These are phyloP conservation scores for Laticauda laticaudata DNA, from an alignment of 2,113 vertebrate species.

Conservation along the genomic window DNA sequence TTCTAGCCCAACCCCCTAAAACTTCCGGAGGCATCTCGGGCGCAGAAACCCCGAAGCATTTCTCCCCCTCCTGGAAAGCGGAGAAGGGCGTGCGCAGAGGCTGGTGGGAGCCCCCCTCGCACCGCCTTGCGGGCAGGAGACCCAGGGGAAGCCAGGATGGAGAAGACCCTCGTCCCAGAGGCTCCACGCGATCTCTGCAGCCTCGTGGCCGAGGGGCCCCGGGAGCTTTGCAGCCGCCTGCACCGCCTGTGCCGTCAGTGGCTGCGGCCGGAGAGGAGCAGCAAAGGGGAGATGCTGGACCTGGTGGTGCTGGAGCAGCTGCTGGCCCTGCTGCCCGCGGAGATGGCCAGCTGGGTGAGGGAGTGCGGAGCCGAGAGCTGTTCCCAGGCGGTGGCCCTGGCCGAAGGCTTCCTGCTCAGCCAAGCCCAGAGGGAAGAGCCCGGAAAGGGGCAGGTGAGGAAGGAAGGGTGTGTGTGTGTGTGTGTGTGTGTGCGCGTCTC, in stretches of 20 bases:
- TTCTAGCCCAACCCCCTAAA: too few relatives aligned
- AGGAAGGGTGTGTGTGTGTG: too few relatives aligned
- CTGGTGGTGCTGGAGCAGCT: background rate
- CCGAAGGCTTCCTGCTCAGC: background rate
- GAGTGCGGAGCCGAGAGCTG: background rate
- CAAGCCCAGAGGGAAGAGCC: background rate
- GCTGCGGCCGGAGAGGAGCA: background rate
- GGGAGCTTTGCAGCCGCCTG: background rate
- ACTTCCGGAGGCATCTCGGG: background rate
- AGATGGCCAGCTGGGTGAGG: background rate
- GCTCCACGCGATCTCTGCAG: background rate
- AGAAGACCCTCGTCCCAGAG: too few relatives aligned
- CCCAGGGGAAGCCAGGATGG: background rate
- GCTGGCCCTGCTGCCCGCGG: background rate
- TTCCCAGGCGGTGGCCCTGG: background rate
- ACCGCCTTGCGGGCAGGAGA: background rate
- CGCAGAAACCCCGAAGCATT: background rate
- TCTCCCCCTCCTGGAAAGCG: background rate
- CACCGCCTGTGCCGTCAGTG: background rate
- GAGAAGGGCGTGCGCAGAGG: background rate
- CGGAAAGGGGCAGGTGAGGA: background rate
- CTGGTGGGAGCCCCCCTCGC: background rate
- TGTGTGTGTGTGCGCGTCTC: too few relatives aligned
- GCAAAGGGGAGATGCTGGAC: background rate
- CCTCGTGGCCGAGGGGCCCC: background rate